Evolutionary conservation across 2,888 invertebrate species (phyloP).

Genomic region (Lottia gigantea): DNA sequence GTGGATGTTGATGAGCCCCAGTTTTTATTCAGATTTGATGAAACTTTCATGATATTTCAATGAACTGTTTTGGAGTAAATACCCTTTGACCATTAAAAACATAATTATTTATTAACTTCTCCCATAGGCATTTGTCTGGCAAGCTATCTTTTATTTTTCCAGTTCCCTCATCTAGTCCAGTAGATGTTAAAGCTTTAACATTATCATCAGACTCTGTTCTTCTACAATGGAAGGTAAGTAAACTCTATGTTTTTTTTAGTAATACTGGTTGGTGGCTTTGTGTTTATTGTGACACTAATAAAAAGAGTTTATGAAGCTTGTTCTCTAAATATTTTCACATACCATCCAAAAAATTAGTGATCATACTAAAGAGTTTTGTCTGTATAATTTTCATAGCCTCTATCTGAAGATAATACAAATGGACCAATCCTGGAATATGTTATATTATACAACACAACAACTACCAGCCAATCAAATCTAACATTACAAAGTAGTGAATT

Average conservation of each 20-base stretch:
- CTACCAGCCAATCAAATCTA: neutral
- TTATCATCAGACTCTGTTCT: constrained; percentile 36
- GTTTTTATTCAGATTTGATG: no score
- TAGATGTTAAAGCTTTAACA: constrained; percentile 30
- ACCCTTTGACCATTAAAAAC: no score
- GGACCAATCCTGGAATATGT: constrained; percentile 31
- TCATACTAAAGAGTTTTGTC: no score
- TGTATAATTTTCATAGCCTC: neutral
- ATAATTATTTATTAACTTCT: no score
- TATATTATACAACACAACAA: neutral
- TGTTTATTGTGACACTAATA: no score
- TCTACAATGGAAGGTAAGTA: constrained; percentile 51
- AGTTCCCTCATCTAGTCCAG: constrained; percentile 47
- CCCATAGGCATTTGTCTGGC: no score
- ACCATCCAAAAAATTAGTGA: no score
- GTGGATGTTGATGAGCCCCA: no score
- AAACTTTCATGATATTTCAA: no score
- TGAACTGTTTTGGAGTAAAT: no score
- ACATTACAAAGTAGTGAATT: constrained; percentile 17
- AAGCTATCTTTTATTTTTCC: constrained; percentile 20
- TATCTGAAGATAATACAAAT: constrained; percentile 18
- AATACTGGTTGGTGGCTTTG: no score
- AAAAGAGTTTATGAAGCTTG: constrained; percentile 16
- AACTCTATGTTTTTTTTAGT: neutral
- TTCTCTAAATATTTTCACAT: constrained; percentile 10